Base-by-base conservation (phyloP, 2,113 vertebrate species). In the Oryzias melastigma region DNA sequence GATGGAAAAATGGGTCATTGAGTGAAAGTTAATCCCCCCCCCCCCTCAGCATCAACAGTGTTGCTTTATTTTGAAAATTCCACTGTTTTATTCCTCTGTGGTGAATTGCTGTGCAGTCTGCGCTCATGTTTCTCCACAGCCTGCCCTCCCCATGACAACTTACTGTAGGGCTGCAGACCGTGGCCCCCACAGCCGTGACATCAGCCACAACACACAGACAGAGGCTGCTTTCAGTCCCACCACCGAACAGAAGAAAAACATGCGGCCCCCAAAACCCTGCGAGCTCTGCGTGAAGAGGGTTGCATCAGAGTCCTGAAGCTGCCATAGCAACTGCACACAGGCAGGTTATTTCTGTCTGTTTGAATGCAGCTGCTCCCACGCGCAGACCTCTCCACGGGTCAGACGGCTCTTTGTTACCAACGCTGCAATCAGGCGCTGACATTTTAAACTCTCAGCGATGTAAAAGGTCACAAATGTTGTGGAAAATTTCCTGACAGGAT, bases 1-100 rank as follows among this genome's bases (percentile, higher is more conserved):
- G 83, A 87, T 82, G 84, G 85, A 86, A 89, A 90, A 90, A 88
- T 90, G 89, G 90, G 90, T 90, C 86, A 89, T 85, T 86, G 86
- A 75, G 80, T 71, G 82, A 78, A 88, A 84, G 83, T 91, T 89
- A 87, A 88, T 78, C 89, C 82, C 75, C 89, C 27, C 27, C 5
- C 6, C 27, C 27, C 27, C 27, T 10, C 45, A 81, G 87, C 89
- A 89, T 86, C 79, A 81, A 88, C 84, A 78, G 76, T 76, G 64
- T 68, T 45, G 81, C 84, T 88, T 90, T 90, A 89, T 90, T 91
- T 91, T 91, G 87, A 89, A 88, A 85, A 87, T 66, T 74, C 84
- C 82, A 82, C 74, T 81, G 87, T 78, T 78, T 70, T 72, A 71
- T 51, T 61, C 77, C 63, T 63, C 41, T 6, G 59, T 77, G 75